These are phyloP conservation scores for Microctenopoma stevenorrisi DNA, from an alignment of 2,797 vertebrate genomes.

Conservation along the genomic window DNA sequence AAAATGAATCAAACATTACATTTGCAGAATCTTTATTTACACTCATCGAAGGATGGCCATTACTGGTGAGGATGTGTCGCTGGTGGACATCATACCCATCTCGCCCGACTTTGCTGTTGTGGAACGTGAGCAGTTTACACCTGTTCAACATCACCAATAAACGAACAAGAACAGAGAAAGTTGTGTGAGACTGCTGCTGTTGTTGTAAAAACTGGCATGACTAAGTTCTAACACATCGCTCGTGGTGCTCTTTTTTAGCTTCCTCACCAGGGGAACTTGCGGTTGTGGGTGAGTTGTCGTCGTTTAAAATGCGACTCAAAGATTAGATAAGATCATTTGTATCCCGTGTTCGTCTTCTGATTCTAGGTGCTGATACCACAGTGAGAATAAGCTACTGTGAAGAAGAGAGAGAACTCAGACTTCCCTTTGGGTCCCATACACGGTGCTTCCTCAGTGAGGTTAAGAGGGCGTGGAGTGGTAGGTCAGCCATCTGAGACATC, in stretches of 20 bases:
- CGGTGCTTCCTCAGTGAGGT: constrained; percentile 89
- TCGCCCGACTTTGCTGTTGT: constrained; percentile 87
- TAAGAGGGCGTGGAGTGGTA: constrained; percentile 87
- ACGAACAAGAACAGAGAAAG: not conserved
- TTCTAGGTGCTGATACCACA: constrained; percentile 89
- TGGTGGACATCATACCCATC: constrained; percentile 89
- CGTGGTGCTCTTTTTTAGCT: constrained; percentile 60
- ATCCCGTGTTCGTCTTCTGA: not conserved
- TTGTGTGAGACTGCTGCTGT: not conserved
- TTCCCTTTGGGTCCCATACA: constrained; percentile 93
- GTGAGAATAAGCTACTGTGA: constrained; percentile 83
- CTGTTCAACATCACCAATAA: not conserved
- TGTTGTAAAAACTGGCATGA: not conserved
- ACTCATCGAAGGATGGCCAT: constrained; percentile 94
- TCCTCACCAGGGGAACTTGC: constrained; percentile 84
- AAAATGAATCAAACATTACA: not conserved
- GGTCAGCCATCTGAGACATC: constrained; percentile 35
- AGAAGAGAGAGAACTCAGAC: constrained; percentile 79
- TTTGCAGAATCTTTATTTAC: constrained; percentile 89
- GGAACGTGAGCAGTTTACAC: constrained; percentile 84
- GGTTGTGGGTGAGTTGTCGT: constrained; percentile 80
- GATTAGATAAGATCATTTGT: not conserved
- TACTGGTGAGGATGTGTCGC: constrained; percentile 90
- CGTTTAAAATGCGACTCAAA: constrained; percentile 1
- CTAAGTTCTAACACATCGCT: constrained; percentile 13